phyloP scores from a whole-genome alignment of 2,888 invertebrate genomes.

The Germaria angustata region DNA sequence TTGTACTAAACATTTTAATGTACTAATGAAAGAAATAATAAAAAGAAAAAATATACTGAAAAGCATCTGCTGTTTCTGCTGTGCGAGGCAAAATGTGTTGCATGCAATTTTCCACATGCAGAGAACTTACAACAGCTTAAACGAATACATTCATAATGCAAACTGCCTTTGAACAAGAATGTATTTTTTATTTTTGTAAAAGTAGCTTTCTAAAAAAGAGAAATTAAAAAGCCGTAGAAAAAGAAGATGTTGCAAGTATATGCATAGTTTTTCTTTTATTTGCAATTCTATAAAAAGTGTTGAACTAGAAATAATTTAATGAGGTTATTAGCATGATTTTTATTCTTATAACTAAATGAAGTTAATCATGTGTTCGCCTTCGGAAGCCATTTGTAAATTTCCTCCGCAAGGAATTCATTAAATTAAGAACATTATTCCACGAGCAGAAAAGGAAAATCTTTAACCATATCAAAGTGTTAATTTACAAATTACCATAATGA shows the following conservation, averaged over 20 bases:
- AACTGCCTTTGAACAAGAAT: not conserved
- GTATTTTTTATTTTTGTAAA: not conserved
- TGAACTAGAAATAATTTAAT: constrained; percentile 68
- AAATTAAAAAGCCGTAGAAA: not conserved
- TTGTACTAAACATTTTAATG: too few species aligned
- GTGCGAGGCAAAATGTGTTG: constrained; percentile 6
- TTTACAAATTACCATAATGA: constrained; percentile 70
- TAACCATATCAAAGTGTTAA: constrained; percentile 46
- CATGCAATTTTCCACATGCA: constrained; percentile 52
- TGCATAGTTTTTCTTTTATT: not conserved
- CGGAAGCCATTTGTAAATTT: not conserved
- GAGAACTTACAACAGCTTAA: not conserved
- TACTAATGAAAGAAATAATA: not conserved
- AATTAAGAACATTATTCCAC: not conserved
- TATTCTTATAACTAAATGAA: not conserved
- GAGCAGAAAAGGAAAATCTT: constrained; percentile 10
- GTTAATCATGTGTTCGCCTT: not conserved
- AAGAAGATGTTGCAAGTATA: not conserved
- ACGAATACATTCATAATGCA: not conserved
- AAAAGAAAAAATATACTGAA: constrained; percentile 10
- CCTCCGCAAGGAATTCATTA: constrained; percentile 5
- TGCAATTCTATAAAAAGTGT: constrained; percentile 39
- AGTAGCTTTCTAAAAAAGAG: constrained; percentile 23
- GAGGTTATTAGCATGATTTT: constrained; percentile 62
- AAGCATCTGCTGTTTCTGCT: constrained; percentile 46